Percentiles rank a stretch among this genome's conserved stretches.
Conservation (phyloP, 2,888 invertebrate genomes). For the Caenorhabditis sulstoni region DNA sequence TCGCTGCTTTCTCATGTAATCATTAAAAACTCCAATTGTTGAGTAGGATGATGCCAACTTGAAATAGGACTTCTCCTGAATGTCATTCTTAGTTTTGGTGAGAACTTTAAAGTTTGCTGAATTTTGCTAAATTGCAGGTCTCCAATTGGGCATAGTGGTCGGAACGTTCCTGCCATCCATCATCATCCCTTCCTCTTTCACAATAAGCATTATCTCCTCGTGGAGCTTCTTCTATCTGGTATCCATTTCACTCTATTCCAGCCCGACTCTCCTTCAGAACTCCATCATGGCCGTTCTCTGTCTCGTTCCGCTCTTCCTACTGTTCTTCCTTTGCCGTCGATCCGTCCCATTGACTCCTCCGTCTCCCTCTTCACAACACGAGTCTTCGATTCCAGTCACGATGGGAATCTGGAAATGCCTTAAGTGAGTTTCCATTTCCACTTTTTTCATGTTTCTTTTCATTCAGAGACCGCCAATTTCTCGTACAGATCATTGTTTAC, state of each 20-base stretch:
- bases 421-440: conserved; percentile 13
- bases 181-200: conserved; percentile 30
- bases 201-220: conserved; percentile 5
- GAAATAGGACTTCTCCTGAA: no score
- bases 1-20: no score
- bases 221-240: conserved; percentile 51
- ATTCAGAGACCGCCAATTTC: conserved; percentile 49
- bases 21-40: no score
- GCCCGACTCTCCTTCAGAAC: not conserved
- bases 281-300: conserved; percentile 27
- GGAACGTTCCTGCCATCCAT: conserved; percentile 49
- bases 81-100: not conserved
- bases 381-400: conserved; percentile 29
- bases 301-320: conserved; percentile 37
- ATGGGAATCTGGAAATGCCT: conserved; percentile 39
- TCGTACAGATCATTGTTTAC: conserved; percentile 45
- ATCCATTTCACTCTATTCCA: not conserved
- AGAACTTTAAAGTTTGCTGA: not conserved
- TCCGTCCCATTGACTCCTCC: conserved; percentile 45
- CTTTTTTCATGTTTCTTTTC: not conserved
- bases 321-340: conserved; percentile 28
- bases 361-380: conserved; percentile 41
- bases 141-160: conserved; percentile 40
- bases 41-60: no score
- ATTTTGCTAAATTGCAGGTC: conserved; percentile 7